These are phyloP conservation scores for Python bivittatus DNA, from an alignment of 2,113 vertebrate species.

Conservation along the genomic window DNA sequence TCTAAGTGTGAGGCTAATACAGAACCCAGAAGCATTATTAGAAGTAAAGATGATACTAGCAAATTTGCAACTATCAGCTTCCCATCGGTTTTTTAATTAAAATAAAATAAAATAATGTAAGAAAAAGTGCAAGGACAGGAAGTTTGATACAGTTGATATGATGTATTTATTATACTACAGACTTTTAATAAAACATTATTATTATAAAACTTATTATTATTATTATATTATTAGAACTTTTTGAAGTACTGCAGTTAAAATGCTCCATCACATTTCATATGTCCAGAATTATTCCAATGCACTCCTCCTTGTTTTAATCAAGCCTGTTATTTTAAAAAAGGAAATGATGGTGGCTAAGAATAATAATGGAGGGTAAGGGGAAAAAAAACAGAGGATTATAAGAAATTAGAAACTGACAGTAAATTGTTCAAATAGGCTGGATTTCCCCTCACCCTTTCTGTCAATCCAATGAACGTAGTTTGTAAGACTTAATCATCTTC, in stretches of 20 bases:
- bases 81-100: neutral
- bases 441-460: neutral
- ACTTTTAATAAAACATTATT: neutral
- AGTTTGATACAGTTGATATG: neutral
- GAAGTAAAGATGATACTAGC: neutral
- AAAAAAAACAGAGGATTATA: constrained; percentile 14
- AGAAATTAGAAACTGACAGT: constrained; percentile 25
- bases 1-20: neutral
- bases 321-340: neutral
- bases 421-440: constrained; percentile 28
- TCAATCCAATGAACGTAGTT: neutral
- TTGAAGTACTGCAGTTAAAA: constrained; percentile 10
- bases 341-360: constrained; percentile 1
- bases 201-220: too few species aligned
- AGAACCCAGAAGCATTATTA: neutral
- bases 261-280: neutral
- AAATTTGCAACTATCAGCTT: neutral
- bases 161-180: neutral
- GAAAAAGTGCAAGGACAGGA: neutral
- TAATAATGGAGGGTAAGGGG: too few species aligned
- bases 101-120: neutral
- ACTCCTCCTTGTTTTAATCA: neutral
- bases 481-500: constrained; percentile 36
- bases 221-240: neutral
- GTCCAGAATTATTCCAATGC: constrained; percentile 10